A percentile compares a stretch with the other conserved stretches of the same genome.
Conservation (phyloP, 2,113 vertebrate species). For the Rhinopomastus cyanomelas region DNA sequence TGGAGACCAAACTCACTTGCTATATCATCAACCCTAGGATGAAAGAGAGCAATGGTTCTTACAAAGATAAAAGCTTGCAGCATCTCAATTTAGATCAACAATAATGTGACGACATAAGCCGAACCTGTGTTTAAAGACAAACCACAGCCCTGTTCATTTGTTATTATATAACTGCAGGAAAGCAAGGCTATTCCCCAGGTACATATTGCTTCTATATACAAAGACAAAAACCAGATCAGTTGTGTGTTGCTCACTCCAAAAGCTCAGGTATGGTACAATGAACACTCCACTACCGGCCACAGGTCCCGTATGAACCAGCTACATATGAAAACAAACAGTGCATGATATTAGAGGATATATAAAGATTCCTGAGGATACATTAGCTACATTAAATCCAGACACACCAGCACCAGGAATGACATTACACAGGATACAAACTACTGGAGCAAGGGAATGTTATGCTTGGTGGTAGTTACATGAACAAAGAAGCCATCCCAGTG, state of each 20-base stretch:
- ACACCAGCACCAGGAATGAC: background rate
- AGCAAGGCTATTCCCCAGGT: background rate
- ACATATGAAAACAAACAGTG: fast-evolving
- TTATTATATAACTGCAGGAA: background rate
- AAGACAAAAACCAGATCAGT: background rate
- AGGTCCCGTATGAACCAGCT: background rate
- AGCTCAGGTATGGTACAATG: background rate
- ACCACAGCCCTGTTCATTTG: background rate
- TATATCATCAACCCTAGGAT: slow-evolving; percentile 87
- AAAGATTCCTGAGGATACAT: no score
- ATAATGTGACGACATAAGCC: background rate
- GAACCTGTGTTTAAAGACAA: background rate
- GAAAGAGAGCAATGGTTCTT: slow-evolving; percentile 14
- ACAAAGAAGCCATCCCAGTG: background rate
- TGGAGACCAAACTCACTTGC: slow-evolving; percentile 89
- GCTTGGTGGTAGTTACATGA: background rate
- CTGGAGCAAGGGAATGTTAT: background rate
- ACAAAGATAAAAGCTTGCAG: background rate
- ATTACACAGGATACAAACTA: background rate
- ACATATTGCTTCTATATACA: background rate
- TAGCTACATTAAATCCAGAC: background rate
- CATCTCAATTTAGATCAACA: background rate
- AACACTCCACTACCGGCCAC: background rate
- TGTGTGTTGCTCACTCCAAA: background rate
- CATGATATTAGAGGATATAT: no score